Percentiles rank a stretch among this genome's conserved stretches.
Conservation (phyloP, 2,113 vertebrate species). For the Origma solitaria region DNA sequence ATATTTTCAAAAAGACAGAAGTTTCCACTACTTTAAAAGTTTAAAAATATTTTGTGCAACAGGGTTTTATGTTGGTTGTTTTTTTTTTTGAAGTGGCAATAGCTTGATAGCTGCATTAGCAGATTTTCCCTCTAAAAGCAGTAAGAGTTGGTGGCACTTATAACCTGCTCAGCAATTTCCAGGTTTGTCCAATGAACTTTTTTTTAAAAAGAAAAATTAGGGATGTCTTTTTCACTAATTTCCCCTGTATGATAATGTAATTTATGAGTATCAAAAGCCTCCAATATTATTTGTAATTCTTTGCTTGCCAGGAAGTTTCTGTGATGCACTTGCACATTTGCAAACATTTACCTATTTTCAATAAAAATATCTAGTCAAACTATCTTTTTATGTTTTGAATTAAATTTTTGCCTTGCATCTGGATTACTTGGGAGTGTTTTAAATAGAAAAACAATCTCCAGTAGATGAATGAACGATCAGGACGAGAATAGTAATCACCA, state of each 20-base stretch:
- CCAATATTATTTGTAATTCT: neutral
- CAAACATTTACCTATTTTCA: neutral
- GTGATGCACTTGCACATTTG: neutral
- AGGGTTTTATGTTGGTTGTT: neutral
- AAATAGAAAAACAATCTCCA: neutral
- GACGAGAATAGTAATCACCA: neutral
- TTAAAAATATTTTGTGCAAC: neutral
- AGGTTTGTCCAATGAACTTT: neutral
- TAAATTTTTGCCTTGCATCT: neutral
- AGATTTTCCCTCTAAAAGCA: neutral
- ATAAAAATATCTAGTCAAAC: neutral
- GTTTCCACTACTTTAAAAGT: constrained; percentile 29
- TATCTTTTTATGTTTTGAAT: neutral
- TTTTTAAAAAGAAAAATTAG: neutral
- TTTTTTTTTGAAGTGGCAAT: neutral
- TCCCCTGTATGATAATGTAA: neutral
- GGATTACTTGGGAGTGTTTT: neutral
- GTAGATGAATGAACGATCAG: neutral
- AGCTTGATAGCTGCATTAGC: neutral
- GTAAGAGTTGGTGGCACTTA: neutral
- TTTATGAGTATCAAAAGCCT: neutral
- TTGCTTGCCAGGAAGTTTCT: neutral
- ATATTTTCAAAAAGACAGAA: neutral
- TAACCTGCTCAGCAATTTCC: neutral
- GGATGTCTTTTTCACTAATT: neutral